phyloP scores from a whole-genome alignment of 2,797 vertebrate genomes.

The Clarias laeviceps region DNA sequence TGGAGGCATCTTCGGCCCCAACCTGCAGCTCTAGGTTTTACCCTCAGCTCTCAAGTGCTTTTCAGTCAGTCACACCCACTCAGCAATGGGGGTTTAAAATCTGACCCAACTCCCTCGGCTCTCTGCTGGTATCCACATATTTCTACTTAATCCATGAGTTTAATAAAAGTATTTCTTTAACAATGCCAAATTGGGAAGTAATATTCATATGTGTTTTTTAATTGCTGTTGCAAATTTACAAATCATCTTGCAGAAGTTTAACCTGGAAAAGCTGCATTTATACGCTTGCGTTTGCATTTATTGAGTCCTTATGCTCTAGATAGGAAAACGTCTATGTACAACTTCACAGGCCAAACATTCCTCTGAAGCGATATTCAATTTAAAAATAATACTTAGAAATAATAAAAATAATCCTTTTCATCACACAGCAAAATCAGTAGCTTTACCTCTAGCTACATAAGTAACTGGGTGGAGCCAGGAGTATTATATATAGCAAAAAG shows the following conservation, averaged over 20 bases:
- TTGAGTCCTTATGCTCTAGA: neutral
- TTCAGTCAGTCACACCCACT: neutral
- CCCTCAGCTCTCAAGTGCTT: no score
- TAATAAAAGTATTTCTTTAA: neutral
- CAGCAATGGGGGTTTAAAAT: neutral
- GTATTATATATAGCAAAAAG: neutral
- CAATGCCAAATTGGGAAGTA: neutral
- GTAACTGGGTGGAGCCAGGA: slow-evolving; percentile 5
- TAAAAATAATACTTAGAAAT: neutral
- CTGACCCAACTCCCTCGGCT: neutral
- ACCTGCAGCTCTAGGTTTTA: no score
- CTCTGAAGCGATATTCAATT: neutral
- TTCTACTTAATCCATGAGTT: neutral
- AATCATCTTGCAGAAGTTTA: neutral
- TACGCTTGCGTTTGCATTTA: neutral
- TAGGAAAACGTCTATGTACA: neutral
- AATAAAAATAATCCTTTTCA: neutral
- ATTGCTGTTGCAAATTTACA: neutral
- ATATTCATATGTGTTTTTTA: neutral
- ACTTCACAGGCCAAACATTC: neutral
- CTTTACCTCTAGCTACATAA: neutral
- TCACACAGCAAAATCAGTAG: neutral
- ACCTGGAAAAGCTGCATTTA: neutral
- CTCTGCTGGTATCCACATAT: neutral
- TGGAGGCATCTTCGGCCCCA: neutral